These are phyloP conservation scores for Scopus umbretta DNA, from an alignment of 2,113 vertebrate species.

Conservation along the genomic window DNA sequence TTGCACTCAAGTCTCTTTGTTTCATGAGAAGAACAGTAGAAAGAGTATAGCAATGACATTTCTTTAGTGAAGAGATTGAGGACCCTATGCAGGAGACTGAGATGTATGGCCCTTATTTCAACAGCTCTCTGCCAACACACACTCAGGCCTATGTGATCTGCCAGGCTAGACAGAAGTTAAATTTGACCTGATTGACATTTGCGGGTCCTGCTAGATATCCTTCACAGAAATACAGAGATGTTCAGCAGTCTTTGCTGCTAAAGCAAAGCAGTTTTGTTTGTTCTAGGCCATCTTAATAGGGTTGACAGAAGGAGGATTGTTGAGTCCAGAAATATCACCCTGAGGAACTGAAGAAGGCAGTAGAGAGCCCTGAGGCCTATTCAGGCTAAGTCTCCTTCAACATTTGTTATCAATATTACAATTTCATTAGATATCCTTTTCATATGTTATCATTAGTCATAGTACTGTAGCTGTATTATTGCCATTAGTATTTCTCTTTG, in stretches of 20 bases:
- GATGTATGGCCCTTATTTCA: rapidly evolving
- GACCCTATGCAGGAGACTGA: neutral
- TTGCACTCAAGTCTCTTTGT: neutral
- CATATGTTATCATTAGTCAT: neutral
- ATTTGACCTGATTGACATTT: neutral
- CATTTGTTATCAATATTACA: neutral
- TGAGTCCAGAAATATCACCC: neutral
- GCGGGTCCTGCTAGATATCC: neutral
- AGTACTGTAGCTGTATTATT: neutral
- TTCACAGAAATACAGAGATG: neutral
- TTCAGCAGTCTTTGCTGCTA: neutral
- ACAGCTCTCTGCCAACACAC: neutral
- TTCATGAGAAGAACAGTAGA: neutral
- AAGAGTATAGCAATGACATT: neutral
- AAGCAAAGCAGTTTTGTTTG: neutral
- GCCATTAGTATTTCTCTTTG: neutral
- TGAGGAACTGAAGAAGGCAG: neutral
- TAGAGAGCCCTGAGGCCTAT: neutral
- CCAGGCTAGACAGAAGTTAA: neutral
- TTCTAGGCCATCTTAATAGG: neutral
- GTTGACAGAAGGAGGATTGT: neutral
- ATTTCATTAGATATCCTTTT: neutral
- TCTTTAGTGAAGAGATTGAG: neutral
- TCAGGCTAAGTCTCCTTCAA: neutral
- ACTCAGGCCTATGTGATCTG: neutral